Evolutionary conservation across 2,113 vertebrate species (phyloP).

Genomic region (Synodontis membranacea): DNA sequence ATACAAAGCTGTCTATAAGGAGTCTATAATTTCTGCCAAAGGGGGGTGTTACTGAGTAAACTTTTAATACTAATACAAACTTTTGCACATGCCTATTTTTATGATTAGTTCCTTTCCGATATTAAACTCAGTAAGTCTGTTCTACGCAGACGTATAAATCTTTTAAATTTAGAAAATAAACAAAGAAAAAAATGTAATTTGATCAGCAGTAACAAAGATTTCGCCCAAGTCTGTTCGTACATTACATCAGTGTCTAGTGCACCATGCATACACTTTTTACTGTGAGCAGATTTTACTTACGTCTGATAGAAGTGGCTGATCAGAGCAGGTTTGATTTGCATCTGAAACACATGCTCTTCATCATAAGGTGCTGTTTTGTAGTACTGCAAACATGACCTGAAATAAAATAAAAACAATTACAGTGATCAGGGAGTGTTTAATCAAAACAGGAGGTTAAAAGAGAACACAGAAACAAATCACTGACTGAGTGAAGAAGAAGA

Average conservation of each 20-base stretch:
- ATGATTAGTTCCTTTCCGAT: not conserved
- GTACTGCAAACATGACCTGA: conserved; percentile 88
- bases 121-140: not conserved
- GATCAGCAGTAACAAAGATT: not conserved
- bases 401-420: not conserved
- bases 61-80: too few relatives aligned
- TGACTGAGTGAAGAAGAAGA: conserved; percentile 91
- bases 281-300: conserved; percentile 66
- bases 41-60: not conserved
- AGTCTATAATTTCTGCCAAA: not conserved
- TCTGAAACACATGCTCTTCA: conserved; percentile 85
- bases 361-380: conserved; percentile 86
- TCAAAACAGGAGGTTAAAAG: not conserved
- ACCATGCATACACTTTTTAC: not conserved
- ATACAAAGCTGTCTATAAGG: not conserved
- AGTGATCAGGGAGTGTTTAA: not conserved
- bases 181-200: not conserved
- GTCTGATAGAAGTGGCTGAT: conserved; percentile 86
- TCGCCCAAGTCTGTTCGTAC: not conserved
- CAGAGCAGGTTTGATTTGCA: conserved; percentile 82
- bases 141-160: not conserved
- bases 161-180: not conserved
- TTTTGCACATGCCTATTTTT: not conserved
- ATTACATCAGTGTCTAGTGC: not conserved
- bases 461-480: conserved; percentile 12